Evolutionary conservation across 2,797 vertebrate species (phyloP), one percentile per base, ranked within the genome.

Genomic region (Holocentrus rufus): DNA sequence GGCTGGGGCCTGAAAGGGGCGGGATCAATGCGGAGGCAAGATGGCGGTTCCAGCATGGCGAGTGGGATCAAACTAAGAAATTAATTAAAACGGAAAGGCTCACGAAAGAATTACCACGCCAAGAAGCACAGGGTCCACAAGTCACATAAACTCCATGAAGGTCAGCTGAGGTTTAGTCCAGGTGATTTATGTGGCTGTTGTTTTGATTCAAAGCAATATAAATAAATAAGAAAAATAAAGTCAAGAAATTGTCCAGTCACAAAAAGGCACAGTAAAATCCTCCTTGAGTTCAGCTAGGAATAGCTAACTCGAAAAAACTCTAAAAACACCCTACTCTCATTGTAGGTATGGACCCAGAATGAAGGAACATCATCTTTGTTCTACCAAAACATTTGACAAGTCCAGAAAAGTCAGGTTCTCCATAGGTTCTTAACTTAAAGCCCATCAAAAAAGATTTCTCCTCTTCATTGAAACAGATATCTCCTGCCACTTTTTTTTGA

Each of bases 41-140:
- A 81, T 59, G 84, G 80, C 31, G 89, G 87, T 53, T 92, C 84
- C 84, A 92, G 78, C 91, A 92, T 90, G 69, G 79, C 65, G 60
- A 54, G 22, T 2, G 15, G 17, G 27, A 80, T 72, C 68, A 64
- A 77, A 74, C 49, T 13, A 50, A 23, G n/a, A 62, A 73, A 62
- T 61, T 47, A 64, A n/a, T 50, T 46, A 50, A 47, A 69, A 55
- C 18, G 18, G 2, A 64, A 60, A 65, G 61, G 52, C 58, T 17
- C 22, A 15, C 2, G 14, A 53, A 72, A 55, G n/a, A 22, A 53
- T 39, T 5, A 50, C 17, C 31, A 46, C 13, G 17, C 20, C 7
- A 27, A 34, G 57, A 20, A 50, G 72, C 46, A 25, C 10, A 44
- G 23, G 17, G 59, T 57, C 44, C 61, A 30, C 39, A 60, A 60